A percentile compares a stretch with the other conserved stretches of the same genome.
phyloP scores from a whole-genome alignment of 2,113 vertebrate species.

The Xiphorhynchus elegans region DNA sequence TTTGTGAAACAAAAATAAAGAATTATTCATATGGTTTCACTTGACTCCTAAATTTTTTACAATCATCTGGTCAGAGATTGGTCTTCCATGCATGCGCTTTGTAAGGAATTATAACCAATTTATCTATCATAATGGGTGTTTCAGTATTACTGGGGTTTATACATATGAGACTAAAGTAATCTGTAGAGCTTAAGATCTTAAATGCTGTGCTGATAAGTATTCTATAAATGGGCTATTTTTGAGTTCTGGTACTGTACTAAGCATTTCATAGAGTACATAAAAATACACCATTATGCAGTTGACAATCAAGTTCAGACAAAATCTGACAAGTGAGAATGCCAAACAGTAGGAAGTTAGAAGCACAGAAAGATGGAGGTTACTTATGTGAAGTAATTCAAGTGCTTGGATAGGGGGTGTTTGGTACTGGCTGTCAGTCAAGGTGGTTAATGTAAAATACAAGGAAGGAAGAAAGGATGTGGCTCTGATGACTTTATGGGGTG shows the following conservation, averaged over 20 bases:
- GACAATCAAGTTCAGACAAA: background rate
- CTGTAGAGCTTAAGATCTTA: background rate
- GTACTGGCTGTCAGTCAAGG: background rate
- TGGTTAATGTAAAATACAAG: background rate
- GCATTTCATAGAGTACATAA: background rate
- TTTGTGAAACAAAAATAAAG: background rate
- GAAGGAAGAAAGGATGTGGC: background rate
- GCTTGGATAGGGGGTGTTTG: background rate
- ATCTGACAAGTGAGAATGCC: background rate
- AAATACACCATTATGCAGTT: background rate
- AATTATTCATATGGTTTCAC: background rate
- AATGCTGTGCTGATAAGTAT: background rate
- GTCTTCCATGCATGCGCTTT: background rate
- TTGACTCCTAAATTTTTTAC: background rate
- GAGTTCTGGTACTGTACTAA: background rate
- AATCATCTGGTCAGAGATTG: background rate
- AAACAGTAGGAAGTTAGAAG: background rate
- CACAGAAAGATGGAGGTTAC: background rate
- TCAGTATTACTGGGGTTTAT: background rate
- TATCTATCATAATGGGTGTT: background rate
- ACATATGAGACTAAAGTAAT: background rate
- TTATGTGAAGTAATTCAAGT: background rate
- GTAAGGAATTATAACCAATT: background rate
- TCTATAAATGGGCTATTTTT: background rate
- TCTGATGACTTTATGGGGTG: background rate